Percentiles rank a stretch among this genome's conserved stretches.
Evolutionary conservation across 2,888 invertebrate genomes (phyloP).

Genomic region (Drosophila fungiperda): DNA sequence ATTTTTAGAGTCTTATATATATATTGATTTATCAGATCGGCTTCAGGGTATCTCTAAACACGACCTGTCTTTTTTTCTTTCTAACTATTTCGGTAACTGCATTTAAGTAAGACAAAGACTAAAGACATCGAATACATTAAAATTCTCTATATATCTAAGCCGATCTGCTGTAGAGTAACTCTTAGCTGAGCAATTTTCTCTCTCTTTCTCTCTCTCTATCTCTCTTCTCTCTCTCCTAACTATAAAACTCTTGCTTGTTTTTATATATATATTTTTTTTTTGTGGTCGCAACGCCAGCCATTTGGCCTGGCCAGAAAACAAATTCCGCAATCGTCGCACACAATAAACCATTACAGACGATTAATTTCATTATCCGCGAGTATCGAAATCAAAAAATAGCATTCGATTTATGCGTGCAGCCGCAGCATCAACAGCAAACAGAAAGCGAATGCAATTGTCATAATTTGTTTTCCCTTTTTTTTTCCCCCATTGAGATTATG

Average conservation of each 20-base stretch:
- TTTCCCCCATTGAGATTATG: conserved; percentile 22
- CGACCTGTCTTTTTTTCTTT: not conserved
- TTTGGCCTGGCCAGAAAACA: conserved; percentile 58
- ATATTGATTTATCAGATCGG: not conserved
- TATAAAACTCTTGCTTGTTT: conserved; percentile 7
- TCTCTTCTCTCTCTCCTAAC: not conserved
- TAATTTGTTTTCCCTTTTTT: conserved; percentile 28
- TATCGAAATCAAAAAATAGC: conserved; percentile 71
- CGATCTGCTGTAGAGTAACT: not conserved
- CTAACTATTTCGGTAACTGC: not conserved
- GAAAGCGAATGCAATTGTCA: conserved; percentile 69
- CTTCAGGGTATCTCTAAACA: not conserved
- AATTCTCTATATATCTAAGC: no score
- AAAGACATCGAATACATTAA: no score
- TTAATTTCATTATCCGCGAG: conserved; percentile 77
- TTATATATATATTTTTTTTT: conserved; percentile 11
- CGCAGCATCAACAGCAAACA: conserved; percentile 48
- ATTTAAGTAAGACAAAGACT: not conserved
- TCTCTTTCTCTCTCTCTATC: not conserved
- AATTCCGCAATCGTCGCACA: conserved; percentile 72
- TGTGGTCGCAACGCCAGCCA: conserved; percentile 18
- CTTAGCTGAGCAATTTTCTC: not conserved
- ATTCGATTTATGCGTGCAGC: conserved; percentile 74
- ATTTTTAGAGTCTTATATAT: no score
- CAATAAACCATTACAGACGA: conserved; percentile 81